A percentile compares a stretch with the other conserved stretches of the same genome.
Evolutionary conservation across 1,140 invertebrate genomes (phyloP).

Genomic region (Ylistrum balloti): DNA sequence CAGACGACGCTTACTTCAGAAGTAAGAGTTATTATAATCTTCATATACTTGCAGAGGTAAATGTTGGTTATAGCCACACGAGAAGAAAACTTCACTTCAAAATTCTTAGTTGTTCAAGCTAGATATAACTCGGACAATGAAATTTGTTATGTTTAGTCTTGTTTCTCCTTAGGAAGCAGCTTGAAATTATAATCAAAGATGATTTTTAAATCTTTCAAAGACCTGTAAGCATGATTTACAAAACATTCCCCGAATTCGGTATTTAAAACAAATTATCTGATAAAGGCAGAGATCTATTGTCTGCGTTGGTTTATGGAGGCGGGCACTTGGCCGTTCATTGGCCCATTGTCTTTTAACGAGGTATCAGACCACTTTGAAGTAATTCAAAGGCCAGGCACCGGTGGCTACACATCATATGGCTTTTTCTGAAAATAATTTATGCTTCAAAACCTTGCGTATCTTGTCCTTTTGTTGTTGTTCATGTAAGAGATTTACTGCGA

Average conservation of each 20-base stretch:
- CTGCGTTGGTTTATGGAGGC: neutral
- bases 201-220: neutral
- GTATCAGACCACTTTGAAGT: neutral
- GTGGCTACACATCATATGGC: neutral
- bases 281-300: neutral
- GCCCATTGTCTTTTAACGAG: neutral
- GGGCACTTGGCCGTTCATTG: neutral
- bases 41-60: too few species aligned
- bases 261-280: slow-evolving; percentile 36
- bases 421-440: neutral
- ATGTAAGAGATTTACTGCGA: slow-evolving; percentile 16
- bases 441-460: neutral
- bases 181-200: too few species aligned
- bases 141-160: too few species aligned
- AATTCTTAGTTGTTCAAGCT: too few species aligned
- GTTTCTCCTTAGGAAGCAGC: too few species aligned
- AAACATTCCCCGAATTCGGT: neutral
- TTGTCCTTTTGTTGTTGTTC: slow-evolving; percentile 14
- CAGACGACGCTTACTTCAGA: too few species aligned
- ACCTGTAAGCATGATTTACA: neutral
- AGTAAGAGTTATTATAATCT: too few species aligned
- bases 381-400: neutral
- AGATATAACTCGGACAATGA: too few species aligned
- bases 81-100: too few species aligned
- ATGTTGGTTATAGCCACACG: too few species aligned